Conservation (phyloP, 2,113 vertebrate species). For the Melanotaenia duboulayi region DNA sequence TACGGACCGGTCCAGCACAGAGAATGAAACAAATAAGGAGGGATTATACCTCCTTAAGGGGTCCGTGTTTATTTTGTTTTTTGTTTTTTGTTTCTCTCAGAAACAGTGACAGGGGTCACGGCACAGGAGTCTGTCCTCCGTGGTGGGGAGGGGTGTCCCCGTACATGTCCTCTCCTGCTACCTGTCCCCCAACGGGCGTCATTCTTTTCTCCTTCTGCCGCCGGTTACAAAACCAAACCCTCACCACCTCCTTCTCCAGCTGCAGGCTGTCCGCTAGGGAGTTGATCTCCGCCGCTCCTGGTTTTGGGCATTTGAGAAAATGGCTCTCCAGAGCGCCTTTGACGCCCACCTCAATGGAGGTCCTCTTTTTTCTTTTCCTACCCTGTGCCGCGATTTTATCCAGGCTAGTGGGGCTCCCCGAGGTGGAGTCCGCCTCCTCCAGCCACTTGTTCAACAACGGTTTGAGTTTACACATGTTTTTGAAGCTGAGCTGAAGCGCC, state of each 20-base stretch:
- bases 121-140: conserved; percentile 96
- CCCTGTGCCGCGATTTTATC: conserved; percentile 99
- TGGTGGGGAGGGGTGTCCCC: conserved; percentile 97
- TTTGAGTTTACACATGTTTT: conserved; percentile 99
- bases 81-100: neutral
- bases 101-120: conserved; percentile 83
- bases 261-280: conserved; percentile 97
- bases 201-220: conserved; percentile 99
- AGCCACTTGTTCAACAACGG: conserved; percentile 99
- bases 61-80: conserved; percentile 75
- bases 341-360: conserved; percentile 98
- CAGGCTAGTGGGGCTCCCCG: conserved; percentile 97
- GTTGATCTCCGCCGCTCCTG: conserved; percentile 96
- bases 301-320: conserved; percentile 99
- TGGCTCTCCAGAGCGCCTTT: conserved; percentile 99
- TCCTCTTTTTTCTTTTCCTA: conserved; percentile 98
- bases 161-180: conserved; percentile 96
- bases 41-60: conserved; percentile 48
- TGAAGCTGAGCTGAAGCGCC: conserved; percentile 99
- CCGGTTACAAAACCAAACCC: conserved; percentile 99
- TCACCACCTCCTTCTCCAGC: conserved; percentile 99
- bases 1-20: conserved; percentile 54
- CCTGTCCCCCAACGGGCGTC: conserved; percentile 94
- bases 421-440: conserved; percentile 98
- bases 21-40: conserved; percentile 63